Conservation (phyloP, 2,113 vertebrate species). For the Penelope pileata region DNA sequence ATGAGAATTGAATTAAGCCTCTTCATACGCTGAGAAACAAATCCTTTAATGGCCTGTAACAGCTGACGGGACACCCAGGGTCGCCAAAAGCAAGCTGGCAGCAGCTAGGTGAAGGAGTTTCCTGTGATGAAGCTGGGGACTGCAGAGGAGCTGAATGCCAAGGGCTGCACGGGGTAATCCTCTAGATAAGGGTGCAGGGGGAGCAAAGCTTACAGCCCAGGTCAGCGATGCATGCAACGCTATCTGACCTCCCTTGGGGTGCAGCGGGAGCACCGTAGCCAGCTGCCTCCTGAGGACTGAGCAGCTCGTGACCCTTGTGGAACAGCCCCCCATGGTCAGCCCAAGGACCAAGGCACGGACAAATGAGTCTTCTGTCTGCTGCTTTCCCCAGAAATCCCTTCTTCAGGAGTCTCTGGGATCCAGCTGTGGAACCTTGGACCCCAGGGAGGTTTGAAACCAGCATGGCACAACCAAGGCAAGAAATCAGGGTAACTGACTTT, state of each 20-base stretch:
- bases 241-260: background rate
- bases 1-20: slow-evolving; percentile 58
- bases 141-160: background rate
- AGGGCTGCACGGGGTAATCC: background rate
- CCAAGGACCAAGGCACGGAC: background rate
- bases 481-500: background rate
- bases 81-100: slow-evolving; percentile 25
- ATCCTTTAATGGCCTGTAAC: slow-evolving; percentile 55
- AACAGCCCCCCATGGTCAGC: background rate
- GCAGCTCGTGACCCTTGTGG: rapidly evolving
- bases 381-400: background rate
- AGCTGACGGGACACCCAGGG: slow-evolving; percentile 33
- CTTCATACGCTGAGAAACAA: slow-evolving; percentile 53
- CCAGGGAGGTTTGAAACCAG: background rate
- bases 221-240: background rate
- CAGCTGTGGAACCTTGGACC: background rate
- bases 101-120: slow-evolving; percentile 31
- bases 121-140: background rate
- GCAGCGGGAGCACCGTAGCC: background rate
- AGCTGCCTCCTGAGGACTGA: background rate
- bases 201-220: background rate
- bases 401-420: background rate
- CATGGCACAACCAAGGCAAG: background rate
- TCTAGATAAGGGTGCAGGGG: background rate
- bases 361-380: background rate